Percentiles rank a stretch among this genome's conserved stretches.
These are phyloP conservation scores for Apamea anceps DNA, from an alignment of 2,888 invertebrate genomes.

Conservation along the genomic window DNA sequence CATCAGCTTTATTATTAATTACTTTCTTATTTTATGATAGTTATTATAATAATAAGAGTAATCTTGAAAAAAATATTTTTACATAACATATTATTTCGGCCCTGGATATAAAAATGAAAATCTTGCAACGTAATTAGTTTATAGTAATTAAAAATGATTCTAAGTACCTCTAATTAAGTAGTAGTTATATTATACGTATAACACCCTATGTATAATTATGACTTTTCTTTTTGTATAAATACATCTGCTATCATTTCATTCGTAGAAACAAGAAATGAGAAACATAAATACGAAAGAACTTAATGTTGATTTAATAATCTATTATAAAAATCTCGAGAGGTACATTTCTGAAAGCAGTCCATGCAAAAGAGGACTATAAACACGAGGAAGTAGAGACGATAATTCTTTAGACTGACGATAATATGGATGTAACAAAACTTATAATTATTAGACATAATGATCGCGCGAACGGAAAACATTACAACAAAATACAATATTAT, in stretches of 20 bases:
- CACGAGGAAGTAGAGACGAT: slow-evolving; percentile 4
- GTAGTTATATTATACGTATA: slow-evolving; percentile 7
- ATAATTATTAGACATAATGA: slow-evolving; percentile 68
- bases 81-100: not conserved
- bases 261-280: slow-evolving; percentile 48
- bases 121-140: slow-evolving; percentile 24
- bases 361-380: slow-evolving; percentile 32
- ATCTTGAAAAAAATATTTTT: slow-evolving; percentile 28
- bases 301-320: slow-evolving; percentile 67
- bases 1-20: no score
- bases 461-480: slow-evolving; percentile 61
- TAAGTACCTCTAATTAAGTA: slow-evolving; percentile 20
- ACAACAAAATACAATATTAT: slow-evolving; percentile 70
- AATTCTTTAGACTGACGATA: slow-evolving; percentile 15
- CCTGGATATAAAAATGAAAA: slow-evolving; percentile 36
- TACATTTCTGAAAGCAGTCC: slow-evolving; percentile 29
- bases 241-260: slow-evolving; percentile 48
- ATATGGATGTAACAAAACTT: slow-evolving; percentile 59
- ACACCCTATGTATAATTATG: slow-evolving; percentile 38
- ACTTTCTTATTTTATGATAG: slow-evolving; percentile 1
- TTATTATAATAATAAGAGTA: slow-evolving; percentile 1
- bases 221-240: slow-evolving; percentile 30
- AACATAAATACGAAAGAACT: slow-evolving; percentile 53
- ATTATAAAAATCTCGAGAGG: slow-evolving; percentile 61
- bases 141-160: slow-evolving; percentile 13